phyloP scores from a whole-genome alignment of 2,888 invertebrate species.

The Pyrrhia umbra region DNA sequence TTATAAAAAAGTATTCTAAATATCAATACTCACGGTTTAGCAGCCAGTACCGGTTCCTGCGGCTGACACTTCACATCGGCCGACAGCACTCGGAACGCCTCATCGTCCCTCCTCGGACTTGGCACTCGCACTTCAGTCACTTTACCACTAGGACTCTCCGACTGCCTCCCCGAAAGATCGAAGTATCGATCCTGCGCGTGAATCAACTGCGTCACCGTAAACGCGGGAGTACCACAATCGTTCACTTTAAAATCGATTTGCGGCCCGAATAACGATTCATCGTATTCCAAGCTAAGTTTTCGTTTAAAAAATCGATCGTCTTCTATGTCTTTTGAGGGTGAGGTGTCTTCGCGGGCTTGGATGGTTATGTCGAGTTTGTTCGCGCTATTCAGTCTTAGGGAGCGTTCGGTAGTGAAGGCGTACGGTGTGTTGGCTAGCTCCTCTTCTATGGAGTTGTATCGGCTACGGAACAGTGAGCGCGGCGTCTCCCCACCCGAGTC shows the following conservation, averaged over 20 bases:
- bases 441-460: slow-evolving; percentile 88
- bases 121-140: slow-evolving; percentile 72
- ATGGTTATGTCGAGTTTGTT: slow-evolving; percentile 81
- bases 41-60: slow-evolving; percentile 60
- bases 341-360: slow-evolving; percentile 69
- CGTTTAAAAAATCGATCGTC: slow-evolving; percentile 82
- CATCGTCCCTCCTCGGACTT: slow-evolving; percentile 66
- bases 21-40: slow-evolving; percentile 71
- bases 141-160: slow-evolving; percentile 61
- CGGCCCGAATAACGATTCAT: slow-evolving; percentile 77
- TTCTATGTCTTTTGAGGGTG: slow-evolving; percentile 81
- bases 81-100: slow-evolving; percentile 76
- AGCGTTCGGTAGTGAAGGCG: slow-evolving; percentile 84
- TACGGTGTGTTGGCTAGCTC: slow-evolving; percentile 88
- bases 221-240: slow-evolving; percentile 76
- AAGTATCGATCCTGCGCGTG: slow-evolving; percentile 87
- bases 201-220: slow-evolving; percentile 85
- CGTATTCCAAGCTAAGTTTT: slow-evolving; percentile 69
- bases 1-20: background rate
- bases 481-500: slow-evolving; percentile 73
- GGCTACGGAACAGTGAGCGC: slow-evolving; percentile 84
- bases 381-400: slow-evolving; percentile 70
- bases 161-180: slow-evolving; percentile 78
- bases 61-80: slow-evolving; percentile 65
- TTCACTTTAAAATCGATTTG: slow-evolving; percentile 72